A percentile compares a stretch with the other conserved stretches of the same genome.
Conservation (phyloP, 2,113 vertebrate genomes). For the Myiopsitta monachus region DNA sequence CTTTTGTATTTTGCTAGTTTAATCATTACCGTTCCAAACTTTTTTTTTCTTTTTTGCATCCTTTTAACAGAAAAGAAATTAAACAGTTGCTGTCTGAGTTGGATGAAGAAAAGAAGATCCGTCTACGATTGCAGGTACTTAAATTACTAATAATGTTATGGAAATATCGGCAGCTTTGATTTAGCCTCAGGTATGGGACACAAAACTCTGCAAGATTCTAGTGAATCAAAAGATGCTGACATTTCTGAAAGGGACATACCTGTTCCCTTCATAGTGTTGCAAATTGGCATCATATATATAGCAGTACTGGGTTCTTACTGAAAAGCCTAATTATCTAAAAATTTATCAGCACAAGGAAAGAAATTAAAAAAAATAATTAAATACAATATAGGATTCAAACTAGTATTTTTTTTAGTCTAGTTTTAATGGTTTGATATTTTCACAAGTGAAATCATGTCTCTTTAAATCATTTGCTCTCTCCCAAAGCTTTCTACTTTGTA, state of each 20-base stretch:
- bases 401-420: background rate
- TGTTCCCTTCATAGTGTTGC: background rate
- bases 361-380: background rate
- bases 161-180: background rate
- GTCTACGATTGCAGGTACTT: conserved; percentile 90
- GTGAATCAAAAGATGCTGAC: background rate
- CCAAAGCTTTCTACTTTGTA: background rate
- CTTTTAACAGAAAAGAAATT: conserved; percentile 90
- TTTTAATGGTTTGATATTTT: background rate
- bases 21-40: background rate
- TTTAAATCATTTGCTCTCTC: background rate
- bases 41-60: background rate
- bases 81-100: conserved; percentile 90
- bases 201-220: background rate
- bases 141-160: background rate
- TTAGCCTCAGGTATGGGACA: background rate
- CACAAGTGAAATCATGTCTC: background rate
- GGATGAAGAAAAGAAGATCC: conserved; percentile 96
- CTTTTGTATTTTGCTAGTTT: background rate
- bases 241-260: background rate
- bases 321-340: background rate
- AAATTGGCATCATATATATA: background rate
- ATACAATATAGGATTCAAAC: background rate
- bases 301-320: background rate
- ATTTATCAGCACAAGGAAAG: background rate